Evolutionary conservation across 2,797 vertebrate species (phyloP), one percentile per base, ranked within the genome.

Genomic region (Pagetopsis macropterus): DNA sequence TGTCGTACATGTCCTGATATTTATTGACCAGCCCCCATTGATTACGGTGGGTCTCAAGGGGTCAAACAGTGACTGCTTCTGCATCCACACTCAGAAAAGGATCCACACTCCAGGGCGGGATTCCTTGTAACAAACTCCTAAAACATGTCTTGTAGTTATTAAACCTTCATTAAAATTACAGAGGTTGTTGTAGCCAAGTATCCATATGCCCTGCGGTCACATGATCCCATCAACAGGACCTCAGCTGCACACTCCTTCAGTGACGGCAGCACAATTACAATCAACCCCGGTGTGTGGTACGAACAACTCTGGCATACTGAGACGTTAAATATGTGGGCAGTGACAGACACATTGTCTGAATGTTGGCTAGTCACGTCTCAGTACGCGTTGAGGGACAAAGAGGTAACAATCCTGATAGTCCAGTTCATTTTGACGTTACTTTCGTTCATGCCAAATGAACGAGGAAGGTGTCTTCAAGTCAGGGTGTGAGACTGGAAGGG

Each of bases 201-300:
- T 83, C 88, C 81, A 48, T 21, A 69, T 73, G 78, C 70, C 78
- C 78, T 40, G 19, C 33, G 61, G 84, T 68, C 51, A 74, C 73
- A 72, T 72, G 46, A 59, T 37, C 62, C 48, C 72, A 72, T 58
- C 48, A 69, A 37, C 63, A 79, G 31, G 63, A 65, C 27, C 27
- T 27, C 27, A 27, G 68, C 65, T 41, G 43, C 81, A 73, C 65
- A 73, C 65, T 71, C 65, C 74, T 65, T 58, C 41, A 10, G 78
- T 69, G 72, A 65, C 67, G 72, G 31, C 33, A 55, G 46, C 3
- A 4, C 45, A 27, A 56, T 60, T 57, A 27, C n/a, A 67, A 67
- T 58, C 13, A 23, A 62, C 46, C 15, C 41, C 8, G n/a, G 45
- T 0, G 5, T 46, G n/a, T 49, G 0, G 5, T 37, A 37, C n/a